Conservation (phyloP, 2,888 invertebrate species). For the Agrochola litura region DNA sequence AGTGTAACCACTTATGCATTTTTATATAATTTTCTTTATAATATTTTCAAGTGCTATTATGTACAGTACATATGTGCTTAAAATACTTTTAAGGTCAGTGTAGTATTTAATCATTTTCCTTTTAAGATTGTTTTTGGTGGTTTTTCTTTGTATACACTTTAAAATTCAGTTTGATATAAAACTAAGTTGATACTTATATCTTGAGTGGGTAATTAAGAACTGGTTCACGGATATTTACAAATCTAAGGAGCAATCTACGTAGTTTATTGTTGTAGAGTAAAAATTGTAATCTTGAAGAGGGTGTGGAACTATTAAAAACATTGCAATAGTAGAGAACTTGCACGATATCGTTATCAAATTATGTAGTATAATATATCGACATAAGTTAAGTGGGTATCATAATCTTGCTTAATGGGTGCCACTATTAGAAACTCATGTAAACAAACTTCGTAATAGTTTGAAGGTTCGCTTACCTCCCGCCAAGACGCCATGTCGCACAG, state of each 20-base stretch:
- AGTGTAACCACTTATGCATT: background rate
- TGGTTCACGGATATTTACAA: slow-evolving; percentile 14
- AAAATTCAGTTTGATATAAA: slow-evolving; percentile 10
- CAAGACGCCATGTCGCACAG: slow-evolving; percentile 91
- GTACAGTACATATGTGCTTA: background rate
- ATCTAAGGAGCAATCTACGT: slow-evolving; percentile 17
- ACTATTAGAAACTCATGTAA: slow-evolving; percentile 38
- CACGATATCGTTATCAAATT: background rate
- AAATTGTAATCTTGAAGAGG: background rate
- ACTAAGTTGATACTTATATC: background rate
- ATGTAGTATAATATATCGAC: slow-evolving; percentile 3
- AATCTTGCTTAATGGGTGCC: slow-evolving; percentile 43
- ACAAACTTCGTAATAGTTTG: slow-evolving; percentile 51
- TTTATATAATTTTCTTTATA: background rate
- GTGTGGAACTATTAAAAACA: slow-evolving; percentile 1
- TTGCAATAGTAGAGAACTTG: slow-evolving; percentile 8
- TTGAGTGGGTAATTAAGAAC: background rate
- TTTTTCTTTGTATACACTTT: slow-evolving; percentile 19
- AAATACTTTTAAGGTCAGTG: background rate
- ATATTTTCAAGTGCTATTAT: background rate
- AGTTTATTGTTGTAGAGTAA: background rate
- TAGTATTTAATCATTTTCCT: slow-evolving; percentile 23
- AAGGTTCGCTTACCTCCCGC: slow-evolving; percentile 86
- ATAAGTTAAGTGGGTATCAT: slow-evolving; percentile 13
- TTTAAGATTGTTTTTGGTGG: slow-evolving; percentile 11